phyloP scores from a whole-genome alignment of 1,140 invertebrate species.

The Zaprionus camerounensis region DNA sequence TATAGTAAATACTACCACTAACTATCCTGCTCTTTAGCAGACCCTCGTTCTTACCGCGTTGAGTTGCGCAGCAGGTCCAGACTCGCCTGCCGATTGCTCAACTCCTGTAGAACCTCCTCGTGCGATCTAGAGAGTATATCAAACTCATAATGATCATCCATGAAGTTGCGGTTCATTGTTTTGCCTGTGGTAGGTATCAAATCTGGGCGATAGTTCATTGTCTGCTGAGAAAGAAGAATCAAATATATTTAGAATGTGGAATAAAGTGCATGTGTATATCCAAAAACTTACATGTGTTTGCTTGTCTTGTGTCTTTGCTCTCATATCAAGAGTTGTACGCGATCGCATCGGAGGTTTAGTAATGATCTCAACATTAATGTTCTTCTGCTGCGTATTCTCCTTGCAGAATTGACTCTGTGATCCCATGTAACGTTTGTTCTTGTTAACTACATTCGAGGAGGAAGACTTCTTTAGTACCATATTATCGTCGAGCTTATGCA shows the following conservation, averaged over 20 bases:
- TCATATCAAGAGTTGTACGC: slow-evolving; percentile 80
- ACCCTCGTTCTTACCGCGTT: slow-evolving; percentile 58
- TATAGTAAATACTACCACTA: too few species aligned
- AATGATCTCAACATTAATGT: slow-evolving; percentile 80
- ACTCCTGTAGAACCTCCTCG: slow-evolving; percentile 75
- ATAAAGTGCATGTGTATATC: background rate
- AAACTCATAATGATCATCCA: slow-evolving; percentile 76
- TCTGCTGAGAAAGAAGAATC: slow-evolving; percentile 10
- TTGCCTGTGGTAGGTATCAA: slow-evolving; percentile 49
- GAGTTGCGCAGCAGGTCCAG: slow-evolving; percentile 70
- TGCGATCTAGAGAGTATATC: slow-evolving; percentile 70
- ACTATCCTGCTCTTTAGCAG: background rate
- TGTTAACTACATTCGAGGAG: slow-evolving; percentile 74
- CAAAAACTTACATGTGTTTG: slow-evolving; percentile 51
- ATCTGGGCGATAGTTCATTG: slow-evolving; percentile 64
- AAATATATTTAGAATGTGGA: background rate
- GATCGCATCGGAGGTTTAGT: slow-evolving; percentile 82
- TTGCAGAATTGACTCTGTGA: slow-evolving; percentile 71
- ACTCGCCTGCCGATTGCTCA: slow-evolving; percentile 78
- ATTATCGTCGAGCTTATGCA: slow-evolving; percentile 83
- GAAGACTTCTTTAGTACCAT: slow-evolving; percentile 78
- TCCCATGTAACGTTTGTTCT: slow-evolving; percentile 65
- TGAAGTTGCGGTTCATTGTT: slow-evolving; percentile 48
- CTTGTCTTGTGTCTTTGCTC: slow-evolving; percentile 63
- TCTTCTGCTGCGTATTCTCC: slow-evolving; percentile 75